A percentile compares a stretch with the other conserved stretches of the same genome.
phyloP scores from a whole-genome alignment of 2,888 invertebrate genomes.

The Rosalia funebris region DNA sequence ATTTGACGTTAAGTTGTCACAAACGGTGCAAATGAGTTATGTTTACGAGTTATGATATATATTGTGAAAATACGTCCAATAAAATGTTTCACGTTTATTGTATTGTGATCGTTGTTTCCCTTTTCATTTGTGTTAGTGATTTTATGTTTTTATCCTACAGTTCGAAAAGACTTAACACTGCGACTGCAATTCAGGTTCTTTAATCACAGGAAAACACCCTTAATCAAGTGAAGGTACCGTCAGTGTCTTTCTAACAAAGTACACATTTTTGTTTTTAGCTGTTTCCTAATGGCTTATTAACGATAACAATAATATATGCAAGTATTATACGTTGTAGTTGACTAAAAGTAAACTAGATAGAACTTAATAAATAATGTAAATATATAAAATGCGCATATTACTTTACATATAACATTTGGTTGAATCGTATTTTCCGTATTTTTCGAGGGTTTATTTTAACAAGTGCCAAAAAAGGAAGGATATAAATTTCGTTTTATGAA shows the following conservation, averaged over 20 bases:
- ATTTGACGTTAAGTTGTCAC: no score
- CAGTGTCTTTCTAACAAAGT: slow-evolving; percentile 42
- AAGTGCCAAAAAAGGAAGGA: not conserved
- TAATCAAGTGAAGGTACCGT: slow-evolving; percentile 81
- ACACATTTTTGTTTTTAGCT: slow-evolving; percentile 12
- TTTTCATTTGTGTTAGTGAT: slow-evolving; percentile 3
- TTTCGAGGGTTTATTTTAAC: no score
- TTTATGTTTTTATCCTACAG: slow-evolving; percentile 69
- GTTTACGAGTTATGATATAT: no score
- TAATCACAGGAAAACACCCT: slow-evolving; percentile 89
- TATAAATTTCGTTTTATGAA: no score
- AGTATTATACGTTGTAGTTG: not conserved
- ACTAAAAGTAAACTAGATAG: not conserved
- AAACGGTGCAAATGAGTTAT: no score
- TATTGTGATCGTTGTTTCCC: no score
- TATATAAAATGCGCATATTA: no score
- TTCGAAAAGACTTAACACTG: slow-evolving; percentile 96
- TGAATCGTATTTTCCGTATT: no score
- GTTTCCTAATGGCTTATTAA: slow-evolving; percentile 12
- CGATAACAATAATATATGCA: not conserved
- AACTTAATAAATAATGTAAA: no score
- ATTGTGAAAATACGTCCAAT: no score
- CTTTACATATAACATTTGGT: no score
- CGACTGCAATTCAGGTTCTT: slow-evolving; percentile 96
- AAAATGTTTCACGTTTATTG: no score